Evolutionary conservation across 2,113 vertebrate species (phyloP), one percentile per base, ranked within the genome.

Genomic region (Sylvilagus bachmani): DNA sequence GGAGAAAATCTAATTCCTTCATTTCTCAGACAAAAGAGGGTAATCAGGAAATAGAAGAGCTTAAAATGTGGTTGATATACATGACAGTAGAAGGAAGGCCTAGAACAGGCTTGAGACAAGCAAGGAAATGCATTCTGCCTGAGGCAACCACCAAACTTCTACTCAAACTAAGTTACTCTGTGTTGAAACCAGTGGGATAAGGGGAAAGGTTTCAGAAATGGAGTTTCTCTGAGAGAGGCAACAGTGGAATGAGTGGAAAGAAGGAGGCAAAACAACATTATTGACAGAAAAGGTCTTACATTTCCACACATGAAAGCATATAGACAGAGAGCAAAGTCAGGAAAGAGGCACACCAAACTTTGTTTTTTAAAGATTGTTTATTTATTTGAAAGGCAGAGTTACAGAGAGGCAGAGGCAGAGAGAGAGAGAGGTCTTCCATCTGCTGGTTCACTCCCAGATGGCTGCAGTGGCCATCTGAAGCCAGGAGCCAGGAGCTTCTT

Each of bases 221-320:
- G n/a, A 73, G 77, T n/a, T 80, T 75, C 73, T 66, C 19, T 80
- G 79, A 94, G 51, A 94, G 71, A 84, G 62, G 31, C 9, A 53
- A 22, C 5, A 66, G 19, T 31, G 74, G 21, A 64, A 73, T 49
- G 16, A 75, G 11, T 62, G 14, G 53, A 79, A 78, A 81, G 44
- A 70, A 67, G 33, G 55, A 78, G 7, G 16, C 44, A 78, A 78
- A 67, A 19, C n/a, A 11, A 80, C 6, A 53, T 69, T 75, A 31
- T 13, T 88, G 66, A 27, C 11, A 27, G 38, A 67, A 55, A 36
- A 62, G 29, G 4, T 25, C 49, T 62, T 75, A 16, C n/a, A 36
- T 33, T 27, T 10, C 6, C n/a, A 44, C 79, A 27, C 78, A 64
- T 3, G 5, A 70, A 58, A 85, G 75, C 51, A 53, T 33, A 14